phyloP scores from a whole-genome alignment of 1,140 invertebrate species.

The Dufourea novaeangliae region DNA sequence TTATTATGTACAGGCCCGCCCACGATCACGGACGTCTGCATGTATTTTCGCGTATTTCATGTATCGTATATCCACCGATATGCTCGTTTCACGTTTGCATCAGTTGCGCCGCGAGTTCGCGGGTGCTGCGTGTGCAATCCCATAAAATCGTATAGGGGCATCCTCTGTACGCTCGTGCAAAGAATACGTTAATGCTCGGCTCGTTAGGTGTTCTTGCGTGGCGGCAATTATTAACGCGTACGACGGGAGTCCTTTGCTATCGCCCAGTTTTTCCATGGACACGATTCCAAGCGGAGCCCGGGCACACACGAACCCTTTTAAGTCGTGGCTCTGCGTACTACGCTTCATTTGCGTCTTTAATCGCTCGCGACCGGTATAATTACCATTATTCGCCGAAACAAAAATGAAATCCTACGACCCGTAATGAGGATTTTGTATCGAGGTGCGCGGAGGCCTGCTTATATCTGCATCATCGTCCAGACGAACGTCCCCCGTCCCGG shows the following conservation, averaged over 20 bases:
- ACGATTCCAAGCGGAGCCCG: not conserved
- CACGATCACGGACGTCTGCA: conserved; percentile 44
- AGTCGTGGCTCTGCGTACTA: conserved; percentile 2
- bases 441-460: not conserved
- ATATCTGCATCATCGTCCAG: not conserved
- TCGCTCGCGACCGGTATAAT: conserved; percentile 34
- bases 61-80: not conserved
- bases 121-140: conserved; percentile 30
- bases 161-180: conserved; percentile 30
- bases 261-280: conserved; percentile 38
- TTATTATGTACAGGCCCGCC: conserved; percentile 32
- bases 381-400: conserved; percentile 15
- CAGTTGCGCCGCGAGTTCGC: not conserved
- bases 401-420: not conserved
- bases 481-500: not conserved
- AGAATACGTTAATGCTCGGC: conserved; percentile 55
- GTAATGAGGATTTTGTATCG: conserved; percentile 22
- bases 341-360: conserved; percentile 46
- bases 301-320: conserved; percentile 9
- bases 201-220: conserved; percentile 71
- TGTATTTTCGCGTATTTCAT: conserved; percentile 14
- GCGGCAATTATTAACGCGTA: conserved; percentile 50
- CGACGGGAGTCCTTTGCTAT: not conserved
- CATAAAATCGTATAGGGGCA: conserved; percentile 44
- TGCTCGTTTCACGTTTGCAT: not conserved